Conservation (phyloP, 2,113 vertebrate species). For the Xiphophorus hellerii region DNA sequence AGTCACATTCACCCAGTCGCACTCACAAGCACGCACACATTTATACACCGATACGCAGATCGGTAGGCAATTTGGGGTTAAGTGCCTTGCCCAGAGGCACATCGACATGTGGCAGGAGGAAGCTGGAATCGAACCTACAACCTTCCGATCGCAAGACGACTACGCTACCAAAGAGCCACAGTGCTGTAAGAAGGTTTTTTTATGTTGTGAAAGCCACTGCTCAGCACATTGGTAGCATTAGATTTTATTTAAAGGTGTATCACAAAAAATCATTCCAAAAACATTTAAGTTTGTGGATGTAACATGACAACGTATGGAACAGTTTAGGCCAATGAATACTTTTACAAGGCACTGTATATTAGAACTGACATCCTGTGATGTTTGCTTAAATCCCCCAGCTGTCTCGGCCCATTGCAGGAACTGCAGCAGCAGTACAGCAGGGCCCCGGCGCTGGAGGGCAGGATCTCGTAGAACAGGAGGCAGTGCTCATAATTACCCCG, state of each 20-base stretch:
- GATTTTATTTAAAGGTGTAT: not conserved
- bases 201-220: slow-evolving; percentile 25
- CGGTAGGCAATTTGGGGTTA: no score
- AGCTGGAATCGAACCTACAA: no score
- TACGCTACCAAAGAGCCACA: no score
- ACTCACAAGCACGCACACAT: no score
- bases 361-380: slow-evolving; percentile 39
- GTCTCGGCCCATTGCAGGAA: slow-evolving; percentile 46
- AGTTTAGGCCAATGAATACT: not conserved
- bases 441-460: slow-evolving; percentile 36
- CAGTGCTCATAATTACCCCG: slow-evolving; percentile 63
- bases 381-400: slow-evolving; percentile 54
- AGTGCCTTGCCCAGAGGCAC: no score
- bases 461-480: slow-evolving; percentile 53
- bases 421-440: slow-evolving; percentile 60
- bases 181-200: slow-evolving; percentile 37
- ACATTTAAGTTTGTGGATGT: not conserved
- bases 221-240: not conserved
- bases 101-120: no score
- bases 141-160: no score
- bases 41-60: no score
- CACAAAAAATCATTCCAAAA: not conserved
- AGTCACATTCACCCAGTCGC: no score
- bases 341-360: slow-evolving; percentile 30
- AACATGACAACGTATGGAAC: not conserved